These are phyloP conservation scores for Coecobrya sp. DNA, from an alignment of 2,888 invertebrate species.

Conservation along the genomic window DNA sequence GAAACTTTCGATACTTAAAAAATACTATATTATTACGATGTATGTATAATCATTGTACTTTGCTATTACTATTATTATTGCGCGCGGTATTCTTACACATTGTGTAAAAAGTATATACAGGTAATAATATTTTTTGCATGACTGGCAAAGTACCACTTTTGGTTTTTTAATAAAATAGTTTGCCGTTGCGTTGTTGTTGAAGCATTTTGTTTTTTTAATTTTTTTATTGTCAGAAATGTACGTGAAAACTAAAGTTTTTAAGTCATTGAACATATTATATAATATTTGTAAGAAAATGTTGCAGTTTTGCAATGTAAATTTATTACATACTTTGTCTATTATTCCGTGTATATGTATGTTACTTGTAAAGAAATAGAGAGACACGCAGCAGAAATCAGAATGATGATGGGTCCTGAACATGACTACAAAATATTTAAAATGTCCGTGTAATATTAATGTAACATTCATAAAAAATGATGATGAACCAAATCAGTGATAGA, in stretches of 20 bases:
- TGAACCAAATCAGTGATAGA: conserved; percentile 70
- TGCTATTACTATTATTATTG: not conserved
- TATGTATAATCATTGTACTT: conserved; percentile 29
- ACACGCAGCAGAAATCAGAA: not conserved
- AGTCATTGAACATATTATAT: not conserved
- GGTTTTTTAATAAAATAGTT: too few species aligned
- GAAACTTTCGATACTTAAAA: conserved; percentile 19
- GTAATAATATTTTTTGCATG: not conserved
- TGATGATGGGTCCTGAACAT: not conserved
- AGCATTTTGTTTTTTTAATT: not conserved
- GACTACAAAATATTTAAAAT: not conserved
- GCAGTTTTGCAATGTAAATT: not conserved
- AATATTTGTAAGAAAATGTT: not conserved
- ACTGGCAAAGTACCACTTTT: not conserved
- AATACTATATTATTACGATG: conserved; percentile 14
- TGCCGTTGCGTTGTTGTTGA: too few species aligned
- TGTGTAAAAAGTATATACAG: too few species aligned
- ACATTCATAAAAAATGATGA: conserved; percentile 18
- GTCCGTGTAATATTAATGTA: conserved; percentile 16
- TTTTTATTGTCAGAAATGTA: not conserved
- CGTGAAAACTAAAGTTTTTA: conserved; percentile 21
- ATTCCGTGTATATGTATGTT: not conserved
- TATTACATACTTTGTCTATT: not conserved
- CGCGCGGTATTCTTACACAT: too few species aligned
- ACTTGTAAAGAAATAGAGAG: not conserved